Percentiles rank a stretch among this genome's conserved stretches.
Conservation (phyloP, 2,888 invertebrate species). For the Eupelmus urozonus region DNA sequence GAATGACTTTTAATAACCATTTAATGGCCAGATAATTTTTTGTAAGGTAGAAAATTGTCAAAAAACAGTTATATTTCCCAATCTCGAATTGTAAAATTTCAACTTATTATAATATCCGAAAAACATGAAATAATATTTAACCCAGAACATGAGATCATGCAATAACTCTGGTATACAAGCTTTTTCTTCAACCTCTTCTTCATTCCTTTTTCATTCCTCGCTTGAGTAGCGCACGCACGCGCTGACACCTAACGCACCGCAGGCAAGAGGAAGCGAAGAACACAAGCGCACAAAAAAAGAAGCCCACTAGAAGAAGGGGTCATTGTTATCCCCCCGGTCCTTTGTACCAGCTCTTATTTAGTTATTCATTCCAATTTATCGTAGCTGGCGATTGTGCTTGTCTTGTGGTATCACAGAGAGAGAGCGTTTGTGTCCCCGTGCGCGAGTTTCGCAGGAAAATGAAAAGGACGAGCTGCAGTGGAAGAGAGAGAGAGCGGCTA, state of each 20-base stretch:
- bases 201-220: slow-evolving; percentile 45
- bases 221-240: slow-evolving; percentile 13
- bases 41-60: too few relatives aligned
- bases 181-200: background rate
- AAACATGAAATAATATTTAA: too few relatives aligned
- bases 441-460: slow-evolving; percentile 20
- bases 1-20: too few relatives aligned
- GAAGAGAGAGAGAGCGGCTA: too few relatives aligned
- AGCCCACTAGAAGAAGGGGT: slow-evolving; percentile 18
- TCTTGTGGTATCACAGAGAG: too few relatives aligned
- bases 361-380: slow-evolving; percentile 60
- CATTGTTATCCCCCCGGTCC: slow-evolving; percentile 45
- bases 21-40: too few relatives aligned
- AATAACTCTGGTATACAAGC: too few relatives aligned
- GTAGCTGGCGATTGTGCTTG: slow-evolving; percentile 54
- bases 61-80: too few relatives aligned
- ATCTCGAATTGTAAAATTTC: too few relatives aligned
- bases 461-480: slow-evolving; percentile 40
- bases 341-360: slow-evolving; percentile 58
- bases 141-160: too few relatives aligned
- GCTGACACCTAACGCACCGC: slow-evolving; percentile 38
- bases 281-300: slow-evolving; percentile 11
- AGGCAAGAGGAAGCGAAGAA: background rate
- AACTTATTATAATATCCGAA: too few relatives aligned
- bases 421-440: background rate